A percentile compares a stretch with the other conserved stretches of the same genome.
phyloP scores from a whole-genome alignment of 1,140 invertebrate genomes.

The Drosophila fuyamai region DNA sequence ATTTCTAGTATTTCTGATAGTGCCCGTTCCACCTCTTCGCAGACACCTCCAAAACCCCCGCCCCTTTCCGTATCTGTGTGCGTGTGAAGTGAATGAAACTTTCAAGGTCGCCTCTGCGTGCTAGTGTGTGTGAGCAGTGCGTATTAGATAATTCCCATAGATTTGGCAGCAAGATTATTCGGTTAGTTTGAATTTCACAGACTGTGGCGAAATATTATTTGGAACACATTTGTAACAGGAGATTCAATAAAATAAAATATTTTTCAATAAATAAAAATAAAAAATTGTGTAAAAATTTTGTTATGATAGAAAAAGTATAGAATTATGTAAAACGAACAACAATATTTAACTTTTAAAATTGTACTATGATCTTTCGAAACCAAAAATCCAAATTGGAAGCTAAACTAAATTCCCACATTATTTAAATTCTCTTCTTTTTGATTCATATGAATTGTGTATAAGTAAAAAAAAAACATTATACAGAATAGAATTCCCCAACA shows the following conservation, averaged over 20 bases:
- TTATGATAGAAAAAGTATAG: too few species aligned
- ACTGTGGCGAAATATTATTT: slow-evolving; percentile 13
- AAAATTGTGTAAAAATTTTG: too few species aligned
- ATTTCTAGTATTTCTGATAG: slow-evolving; percentile 76
- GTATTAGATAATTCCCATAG: slow-evolving; percentile 75
- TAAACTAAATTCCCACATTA: not conserved
- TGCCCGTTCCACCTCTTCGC: slow-evolving; percentile 35
- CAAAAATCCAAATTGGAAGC: too few species aligned
- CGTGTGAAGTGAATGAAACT: slow-evolving; percentile 80
- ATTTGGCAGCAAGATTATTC: slow-evolving; percentile 56
- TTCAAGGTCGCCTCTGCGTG: slow-evolving; percentile 69
- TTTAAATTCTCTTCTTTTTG: not conserved
- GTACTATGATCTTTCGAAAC: too few species aligned
- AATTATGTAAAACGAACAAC: too few species aligned
- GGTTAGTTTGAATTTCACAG: slow-evolving; percentile 15
- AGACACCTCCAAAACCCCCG: slow-evolving; percentile 8
- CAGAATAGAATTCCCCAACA: too few species aligned
- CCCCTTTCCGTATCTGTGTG: slow-evolving; percentile 18
- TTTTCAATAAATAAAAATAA: too few species aligned
- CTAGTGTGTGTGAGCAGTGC: slow-evolving; percentile 46
- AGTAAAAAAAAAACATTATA: not conserved
- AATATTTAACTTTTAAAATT: too few species aligned
- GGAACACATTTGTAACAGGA: not conserved
- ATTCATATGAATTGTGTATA: not conserved
- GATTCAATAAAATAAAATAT: too few species aligned